These are phyloP conservation scores for Caradrina clavipalpis DNA, from an alignment of 2,888 invertebrate genomes.

Conservation along the genomic window DNA sequence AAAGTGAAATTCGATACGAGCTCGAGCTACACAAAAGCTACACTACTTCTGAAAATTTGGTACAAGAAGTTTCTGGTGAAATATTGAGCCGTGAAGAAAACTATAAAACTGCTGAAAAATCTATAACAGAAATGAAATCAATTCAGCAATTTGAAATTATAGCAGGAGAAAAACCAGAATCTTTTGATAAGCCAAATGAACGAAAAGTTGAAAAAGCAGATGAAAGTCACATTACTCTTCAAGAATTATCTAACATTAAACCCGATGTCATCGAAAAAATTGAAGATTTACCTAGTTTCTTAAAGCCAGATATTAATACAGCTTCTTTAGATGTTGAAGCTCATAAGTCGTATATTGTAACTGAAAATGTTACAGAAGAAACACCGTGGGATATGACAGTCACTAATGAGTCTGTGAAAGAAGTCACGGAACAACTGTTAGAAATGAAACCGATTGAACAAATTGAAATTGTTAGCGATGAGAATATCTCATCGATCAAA, in stretches of 20 bases:
- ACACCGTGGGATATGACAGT: conserved; percentile 81
- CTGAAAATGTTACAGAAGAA: conserved; percentile 82
- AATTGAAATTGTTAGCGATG: conserved; percentile 75
- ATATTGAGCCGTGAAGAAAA: conserved; percentile 58
- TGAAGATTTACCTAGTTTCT: conserved; percentile 63
- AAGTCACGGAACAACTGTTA: conserved; percentile 77
- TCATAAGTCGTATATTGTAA: conserved; percentile 74
- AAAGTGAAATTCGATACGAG: conserved; percentile 66
- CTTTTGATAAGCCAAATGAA: conserved; percentile 56
- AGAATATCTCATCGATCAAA: conserved; percentile 70
- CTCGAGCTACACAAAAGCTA: conserved; percentile 77
- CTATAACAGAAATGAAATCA: conserved; percentile 73
- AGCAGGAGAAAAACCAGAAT: conserved; percentile 68
- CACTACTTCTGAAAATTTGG: conserved; percentile 73
- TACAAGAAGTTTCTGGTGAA: conserved; percentile 70
- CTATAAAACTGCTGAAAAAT: conserved; percentile 68
- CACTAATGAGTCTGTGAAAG: conserved; percentile 79
- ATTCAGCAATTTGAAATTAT: conserved; percentile 75
- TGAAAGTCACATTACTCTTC: conserved; percentile 70
- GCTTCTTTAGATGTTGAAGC: conserved; percentile 75
- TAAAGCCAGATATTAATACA: conserved; percentile 67
- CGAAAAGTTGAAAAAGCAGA: conserved; percentile 72
- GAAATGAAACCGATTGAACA: conserved; percentile 78
- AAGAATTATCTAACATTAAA: conserved; percentile 72
- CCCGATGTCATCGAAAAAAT: conserved; percentile 76